Evolutionary conservation across 2,113 vertebrate genomes (phyloP).

Genomic region (Paradoxurus hermaphroditus): DNA sequence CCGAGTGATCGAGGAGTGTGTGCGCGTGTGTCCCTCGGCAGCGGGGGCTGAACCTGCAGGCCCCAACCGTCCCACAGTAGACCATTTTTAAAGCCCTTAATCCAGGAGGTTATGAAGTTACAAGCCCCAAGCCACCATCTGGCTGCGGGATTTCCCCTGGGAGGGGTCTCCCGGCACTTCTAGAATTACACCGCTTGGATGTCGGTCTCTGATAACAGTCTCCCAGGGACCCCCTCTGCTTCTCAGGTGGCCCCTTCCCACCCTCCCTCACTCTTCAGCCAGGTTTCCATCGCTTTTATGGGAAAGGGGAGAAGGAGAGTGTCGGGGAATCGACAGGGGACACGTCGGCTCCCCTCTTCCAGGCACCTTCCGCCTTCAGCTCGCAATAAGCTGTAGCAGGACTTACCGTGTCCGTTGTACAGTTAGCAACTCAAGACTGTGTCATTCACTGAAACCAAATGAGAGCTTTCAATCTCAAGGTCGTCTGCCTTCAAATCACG

Average conservation of each 20-base stretch:
- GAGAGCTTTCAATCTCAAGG: neutral
- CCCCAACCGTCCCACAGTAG: neutral
- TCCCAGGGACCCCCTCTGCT: neutral
- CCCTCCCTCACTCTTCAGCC: neutral
- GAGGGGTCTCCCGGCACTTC: slow-evolving; percentile 7
- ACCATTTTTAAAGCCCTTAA: slow-evolving; percentile 1
- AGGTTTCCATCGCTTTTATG: neutral
- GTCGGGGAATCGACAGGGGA: neutral
- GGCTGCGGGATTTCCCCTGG: neutral
- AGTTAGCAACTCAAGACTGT: neutral
- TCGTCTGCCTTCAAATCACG: neutral
- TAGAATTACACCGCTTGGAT: slow-evolving; percentile 58
- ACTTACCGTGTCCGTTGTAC: neutral
- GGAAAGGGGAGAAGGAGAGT: neutral
- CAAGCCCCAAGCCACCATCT: slow-evolving; percentile 59
- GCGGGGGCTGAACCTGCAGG: neutral
- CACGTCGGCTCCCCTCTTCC: neutral
- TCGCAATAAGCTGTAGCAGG: neutral
- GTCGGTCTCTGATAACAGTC: slow-evolving; percentile 5
- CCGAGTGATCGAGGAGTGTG: fast-evolving
- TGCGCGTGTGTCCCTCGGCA: neutral
- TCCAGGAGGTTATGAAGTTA: slow-evolving; percentile 59
- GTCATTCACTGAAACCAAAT: neutral
- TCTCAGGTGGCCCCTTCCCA: neutral
- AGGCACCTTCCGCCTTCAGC: neutral